Evolutionary conservation across 1,140 invertebrate species (phyloP), one percentile per base, ranked within the genome.

Genomic region (Lordiphosa stackelbergi): DNA sequence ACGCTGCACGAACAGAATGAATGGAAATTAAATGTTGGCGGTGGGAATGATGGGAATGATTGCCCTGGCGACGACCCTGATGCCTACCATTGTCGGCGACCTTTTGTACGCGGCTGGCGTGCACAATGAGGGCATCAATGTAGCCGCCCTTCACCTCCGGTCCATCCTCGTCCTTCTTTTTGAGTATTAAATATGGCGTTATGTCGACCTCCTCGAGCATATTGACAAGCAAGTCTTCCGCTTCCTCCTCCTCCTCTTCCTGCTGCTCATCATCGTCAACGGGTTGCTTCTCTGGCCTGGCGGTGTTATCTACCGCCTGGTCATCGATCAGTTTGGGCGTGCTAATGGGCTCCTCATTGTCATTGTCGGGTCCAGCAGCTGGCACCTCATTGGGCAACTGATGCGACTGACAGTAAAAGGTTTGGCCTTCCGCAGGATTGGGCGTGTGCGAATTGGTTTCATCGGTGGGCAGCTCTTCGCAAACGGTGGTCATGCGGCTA

Each of bases 111-210:
- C 96, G 95, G 45, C 96, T 97, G 12, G 97, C 97, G 85, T 97
- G 94, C 53, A 98, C 95, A 56, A 98, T 93, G 19, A 99, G 91
- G 2, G 96, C 96, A 88, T 98, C 96, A 0, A 96, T 92, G 69
- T 94, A 91, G 34, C 97, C 97, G 6, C 96, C 97, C 48, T 95
- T 91, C 36, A 98, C 93, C 69, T 97, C 95, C 0, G 95, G 94
- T 5, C 94, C 94, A 58, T 96, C 95, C 84, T 96, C 95, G 12
- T 92, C 93, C 12, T 93, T 91, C 73, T 94, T 94, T 79, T 95
- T 95, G 40, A 93, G 89, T 22, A 96, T 91, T 60, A 97, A 89
- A 88, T 93, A 93, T 66, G 93, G 90, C 53, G 90, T 91, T 10
- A 97, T 94, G 71, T 97, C 95, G 11, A 96, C 88, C 85, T 96